Percentiles rank a stretch among this genome's conserved stretches.
phyloP scores from a whole-genome alignment of 2,797 vertebrate genomes.

The Mus spretus region DNA sequence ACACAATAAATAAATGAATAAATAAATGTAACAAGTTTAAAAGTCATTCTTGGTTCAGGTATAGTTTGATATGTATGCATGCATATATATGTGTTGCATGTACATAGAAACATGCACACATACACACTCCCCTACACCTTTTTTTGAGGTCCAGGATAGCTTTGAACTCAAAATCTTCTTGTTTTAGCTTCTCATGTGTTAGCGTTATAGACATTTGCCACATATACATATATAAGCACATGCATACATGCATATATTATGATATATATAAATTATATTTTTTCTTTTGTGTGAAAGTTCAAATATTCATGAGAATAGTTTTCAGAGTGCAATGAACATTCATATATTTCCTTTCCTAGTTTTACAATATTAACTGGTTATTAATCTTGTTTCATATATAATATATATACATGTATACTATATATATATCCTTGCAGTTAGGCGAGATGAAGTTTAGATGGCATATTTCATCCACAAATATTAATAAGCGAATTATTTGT shows the following conservation, averaged over 20 bases:
- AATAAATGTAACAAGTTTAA: not conserved
- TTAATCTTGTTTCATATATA: not conserved
- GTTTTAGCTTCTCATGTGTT: not conserved
- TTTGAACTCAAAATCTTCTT: not conserved
- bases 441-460: not conserved
- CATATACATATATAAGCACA: not conserved
- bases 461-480: not conserved
- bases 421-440: not conserved
- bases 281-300: constrained; percentile 9
- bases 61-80: not conserved
- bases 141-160: not conserved
- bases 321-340: not conserved
- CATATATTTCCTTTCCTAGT: not conserved
- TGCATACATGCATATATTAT: not conserved
- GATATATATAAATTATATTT: not conserved
- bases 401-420: too few relatives aligned
- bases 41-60: not conserved
- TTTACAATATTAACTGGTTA: not conserved
- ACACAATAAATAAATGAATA: not conserved
- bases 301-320: not conserved
- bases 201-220: not conserved
- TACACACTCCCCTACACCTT: not conserved
- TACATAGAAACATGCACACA: not conserved
- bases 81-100: not conserved
- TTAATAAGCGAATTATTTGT: constrained; percentile 47